Evolutionary conservation across 2,888 invertebrate species (phyloP), one percentile per base, ranked within the genome.

Genomic region (Hanleya hanleyi): DNA sequence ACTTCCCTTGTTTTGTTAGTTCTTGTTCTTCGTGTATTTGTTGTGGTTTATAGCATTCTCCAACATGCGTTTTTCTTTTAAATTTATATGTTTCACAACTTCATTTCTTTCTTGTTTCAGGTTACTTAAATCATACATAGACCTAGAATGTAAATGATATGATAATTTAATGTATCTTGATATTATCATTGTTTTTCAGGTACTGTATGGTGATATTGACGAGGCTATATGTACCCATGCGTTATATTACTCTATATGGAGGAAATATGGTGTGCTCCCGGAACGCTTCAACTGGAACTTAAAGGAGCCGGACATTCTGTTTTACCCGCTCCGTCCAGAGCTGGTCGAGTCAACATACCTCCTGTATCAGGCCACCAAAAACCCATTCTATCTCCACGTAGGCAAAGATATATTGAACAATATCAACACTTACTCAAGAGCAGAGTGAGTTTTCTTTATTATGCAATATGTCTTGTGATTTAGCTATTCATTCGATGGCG

Each of bases 221-320:
- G 94, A 94, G 86, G 93, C 94, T 3, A 93, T 94, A 57, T 93
- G 93, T 86, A 90, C 92, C 7, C 94, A 94, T 86, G 93, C 93
- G 0, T 86, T 93, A 22, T 93, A 93, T 88, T 93, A 93, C 85
- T 91, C 92, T 35, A 92, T 94, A 66, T 93, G 93, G 94, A 91
- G 92, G 79, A 91, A 92, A 75, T 94, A 92, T 83, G 92, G 92
- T 47, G 81, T 84, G 29, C 75, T 94, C 26, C 93, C 90, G 1
- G 91, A 91, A 76, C 74, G 90, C 22, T 90, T 84, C 84, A 92
- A 92, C 79, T 92, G 92, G 91, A 83, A 90, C 69, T 72, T 87
- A 18, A 87, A 88, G 79, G 84, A 82, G 33, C 92, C 93, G 0
- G 93, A 93, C 84, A 92, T 93, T 22, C 81, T 88, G 26, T 94